Evolutionary conservation across 2,888 invertebrate genomes (phyloP), one percentile per base, ranked within the genome.

Genomic region (Aspidiotus rigidus): DNA sequence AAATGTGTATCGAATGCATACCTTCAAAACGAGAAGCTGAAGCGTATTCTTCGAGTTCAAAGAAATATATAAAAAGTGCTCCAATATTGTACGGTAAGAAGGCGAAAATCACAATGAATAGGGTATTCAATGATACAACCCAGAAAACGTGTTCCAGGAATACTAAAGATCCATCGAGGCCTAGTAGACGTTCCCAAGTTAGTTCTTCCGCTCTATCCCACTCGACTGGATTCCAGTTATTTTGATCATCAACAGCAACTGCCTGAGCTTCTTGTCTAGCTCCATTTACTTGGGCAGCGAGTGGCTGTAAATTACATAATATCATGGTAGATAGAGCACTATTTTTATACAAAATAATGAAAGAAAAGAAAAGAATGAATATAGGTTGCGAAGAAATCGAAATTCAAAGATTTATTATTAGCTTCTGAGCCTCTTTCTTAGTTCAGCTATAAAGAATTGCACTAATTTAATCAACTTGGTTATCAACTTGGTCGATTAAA

Each of bases 71-170:
- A 0, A 91, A 87, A 75, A 90, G 84, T 74, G 89, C 86, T 1
- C 98, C 98, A 80, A 97, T 92, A 75, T 95, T 93, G 78, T 95
- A 97, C 0, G 98, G 98, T 74, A 90, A 90, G 77, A 95, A 98
- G 56, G 97, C 98, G 81, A 99, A 99, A 17, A 96, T 89, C 72
- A 98, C 84, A 73, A 98, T 97, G 77, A 98, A 98, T 70, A 98
- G 82, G 0, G 97, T 95, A 77, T 99, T 98, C 41, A 99, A 80
- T 0, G 96, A 95, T 17, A 98, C 93, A 39, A 98, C 96, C 98
- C 98, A 99, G 78, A 99, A 97, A 0, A 99, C 97, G 81, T 99
- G 98, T 78, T 99, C 99, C 67, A 99, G 79, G 77, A 99, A 99
- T 62, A 96, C 71, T 55, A 73, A 70, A 11, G 73, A 73, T 11